Evolutionary conservation across 1,140 invertebrate genomes (phyloP).

Genomic region (Dinoponera quadriceps): DNA sequence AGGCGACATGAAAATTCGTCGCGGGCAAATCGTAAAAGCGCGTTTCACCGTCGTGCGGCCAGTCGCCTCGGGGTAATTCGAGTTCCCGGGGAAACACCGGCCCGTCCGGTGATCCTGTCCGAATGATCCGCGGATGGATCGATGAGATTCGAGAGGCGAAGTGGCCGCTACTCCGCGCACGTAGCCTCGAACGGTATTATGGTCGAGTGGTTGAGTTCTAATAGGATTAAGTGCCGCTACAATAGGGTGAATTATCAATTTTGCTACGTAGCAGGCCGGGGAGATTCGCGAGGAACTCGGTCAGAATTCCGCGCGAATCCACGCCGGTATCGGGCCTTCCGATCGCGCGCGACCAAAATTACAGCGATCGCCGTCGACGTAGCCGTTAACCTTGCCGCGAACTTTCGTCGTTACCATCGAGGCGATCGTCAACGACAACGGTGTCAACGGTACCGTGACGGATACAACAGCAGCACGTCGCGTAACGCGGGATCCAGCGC

Average conservation of each 20-base stretch:
- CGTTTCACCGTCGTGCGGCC: neutral
- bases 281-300: conserved; percentile 52
- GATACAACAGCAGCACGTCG: neutral
- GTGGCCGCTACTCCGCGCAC: neutral
- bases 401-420: conserved; percentile 29
- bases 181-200: conserved; percentile 66
- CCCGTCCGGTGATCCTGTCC: no score
- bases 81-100: neutral
- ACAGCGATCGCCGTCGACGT: neutral
- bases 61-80: neutral
- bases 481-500: neutral
- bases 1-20: conserved; percentile 11
- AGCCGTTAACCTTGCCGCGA: conserved; percentile 3
- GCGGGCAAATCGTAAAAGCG: neutral
- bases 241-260: conserved; percentile 73
- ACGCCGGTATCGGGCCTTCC: conserved; percentile 7
- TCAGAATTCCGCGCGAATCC: conserved; percentile 37
- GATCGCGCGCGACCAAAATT: conserved; percentile 25
- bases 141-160: conserved; percentile 5
- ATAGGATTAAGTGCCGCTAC: conserved; percentile 69
- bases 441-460: neutral
- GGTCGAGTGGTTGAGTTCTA: conserved; percentile 68
- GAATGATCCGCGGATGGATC: neutral
- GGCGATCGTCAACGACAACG: neutral
- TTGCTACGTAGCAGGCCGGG: conserved; percentile 10